Evolutionary conservation across 2,113 vertebrate species (phyloP).

Genomic region (Plecotus auritus): DNA sequence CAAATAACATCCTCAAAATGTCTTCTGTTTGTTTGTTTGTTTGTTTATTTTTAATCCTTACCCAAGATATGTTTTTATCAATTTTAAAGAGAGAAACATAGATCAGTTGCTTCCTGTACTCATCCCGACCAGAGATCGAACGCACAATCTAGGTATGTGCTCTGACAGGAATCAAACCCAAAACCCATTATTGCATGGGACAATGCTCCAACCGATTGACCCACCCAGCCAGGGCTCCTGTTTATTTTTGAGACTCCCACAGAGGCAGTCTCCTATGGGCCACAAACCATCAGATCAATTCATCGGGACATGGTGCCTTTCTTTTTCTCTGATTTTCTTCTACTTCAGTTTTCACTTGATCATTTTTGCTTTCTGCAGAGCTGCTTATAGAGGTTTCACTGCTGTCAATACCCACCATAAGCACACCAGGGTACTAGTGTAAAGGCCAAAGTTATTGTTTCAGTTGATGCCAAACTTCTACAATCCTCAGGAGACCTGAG

Average conservation of each 20-base stretch:
- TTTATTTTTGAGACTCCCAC: slow-evolving; percentile 6
- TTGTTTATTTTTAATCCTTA: background rate
- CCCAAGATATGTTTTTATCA: background rate
- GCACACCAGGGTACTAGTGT: background rate
- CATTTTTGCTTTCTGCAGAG: background rate
- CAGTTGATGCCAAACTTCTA: background rate
- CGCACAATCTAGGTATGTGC: background rate
- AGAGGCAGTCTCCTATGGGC: background rate
- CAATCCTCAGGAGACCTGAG: background rate
- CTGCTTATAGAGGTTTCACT: background rate
- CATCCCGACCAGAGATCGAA: background rate
- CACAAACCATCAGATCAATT: background rate
- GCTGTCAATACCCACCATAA: background rate
- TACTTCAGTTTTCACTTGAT: background rate
- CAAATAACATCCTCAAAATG: background rate
- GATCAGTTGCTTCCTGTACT: background rate
- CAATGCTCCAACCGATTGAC: background rate
- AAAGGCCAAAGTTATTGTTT: background rate
- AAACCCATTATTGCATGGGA: background rate
- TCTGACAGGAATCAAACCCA: background rate
- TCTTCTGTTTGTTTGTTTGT: background rate
- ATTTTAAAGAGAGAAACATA: background rate
- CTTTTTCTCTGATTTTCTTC: background rate
- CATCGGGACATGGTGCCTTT: background rate
- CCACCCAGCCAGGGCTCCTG: background rate